phyloP scores from a whole-genome alignment of 2,113 vertebrate genomes.

The human region GRCh38 chr6:50117001-50117500 shows the following conservation, averaged over 20 bases:
- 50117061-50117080: constrained; percentile 66
- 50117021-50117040: constrained; percentile 76
- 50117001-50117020: constrained; percentile 78
- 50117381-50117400: neutral
- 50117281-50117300: constrained; percentile 68
- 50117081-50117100: constrained; percentile 78
- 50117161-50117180: constrained; percentile 77
- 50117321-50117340: neutral
- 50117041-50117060: constrained; percentile 74
- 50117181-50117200: constrained; percentile 80
- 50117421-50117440: neutral
- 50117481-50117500: neutral
- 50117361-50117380: neutral
- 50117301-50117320: constrained; percentile 43
- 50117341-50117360: neutral
- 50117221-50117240: constrained; percentile 73
- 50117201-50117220: constrained; percentile 75
- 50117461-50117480: neutral
- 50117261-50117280: constrained; percentile 54
- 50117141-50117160: neutral
- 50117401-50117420: constrained; percentile 16
- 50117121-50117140: constrained; percentile 66
- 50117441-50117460: neutral
- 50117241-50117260: constrained; percentile 66
- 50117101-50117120: constrained; percentile 67